A percentile compares a stretch with the other conserved stretches of the same genome.
Conservation (phyloP, 2,888 invertebrate species). For the Nezara viridula region DNA sequence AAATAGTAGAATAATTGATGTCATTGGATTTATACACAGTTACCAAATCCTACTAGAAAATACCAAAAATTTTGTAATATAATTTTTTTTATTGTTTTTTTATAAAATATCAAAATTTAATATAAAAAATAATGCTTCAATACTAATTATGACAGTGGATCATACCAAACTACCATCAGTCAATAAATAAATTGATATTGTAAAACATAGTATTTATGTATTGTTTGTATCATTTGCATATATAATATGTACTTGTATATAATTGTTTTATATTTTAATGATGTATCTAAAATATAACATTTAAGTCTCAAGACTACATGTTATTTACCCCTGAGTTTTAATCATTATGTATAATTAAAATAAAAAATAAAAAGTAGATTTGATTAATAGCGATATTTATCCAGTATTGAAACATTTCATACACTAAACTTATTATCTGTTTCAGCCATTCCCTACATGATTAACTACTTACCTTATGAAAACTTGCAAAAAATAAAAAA, state of each 20-base stretch:
- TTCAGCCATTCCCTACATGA: too few species aligned
- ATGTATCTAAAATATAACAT: constrained; percentile 61
- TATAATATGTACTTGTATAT: constrained; percentile 60
- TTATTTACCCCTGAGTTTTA: not conserved
- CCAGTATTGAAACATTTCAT: too few species aligned
- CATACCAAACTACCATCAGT: constrained; percentile 54
- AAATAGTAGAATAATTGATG: constrained; percentile 31
- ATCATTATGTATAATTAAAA: too few species aligned
- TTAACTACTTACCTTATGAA: too few species aligned
- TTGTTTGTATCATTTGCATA: constrained; percentile 58
- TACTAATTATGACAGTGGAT: constrained; percentile 40
- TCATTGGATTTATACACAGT: constrained; percentile 37
- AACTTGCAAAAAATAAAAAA: too few species aligned
- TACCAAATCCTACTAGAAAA: constrained; percentile 52
- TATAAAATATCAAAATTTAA: constrained; percentile 54
- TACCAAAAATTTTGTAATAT: constrained; percentile 60
- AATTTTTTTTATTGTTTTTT: constrained; percentile 56
- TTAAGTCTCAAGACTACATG: constrained; percentile 11
- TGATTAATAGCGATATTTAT: too few species aligned
- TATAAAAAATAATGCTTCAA: constrained; percentile 49
- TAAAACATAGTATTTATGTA: constrained; percentile 55
- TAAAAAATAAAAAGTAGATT: too few species aligned
- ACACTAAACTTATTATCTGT: too few species aligned
- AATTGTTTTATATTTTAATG: constrained; percentile 60
- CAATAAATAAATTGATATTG: constrained; percentile 52